Evolutionary conservation across 1,140 invertebrate genomes (phyloP).

Genomic region (Zaprionus davidi): DNA sequence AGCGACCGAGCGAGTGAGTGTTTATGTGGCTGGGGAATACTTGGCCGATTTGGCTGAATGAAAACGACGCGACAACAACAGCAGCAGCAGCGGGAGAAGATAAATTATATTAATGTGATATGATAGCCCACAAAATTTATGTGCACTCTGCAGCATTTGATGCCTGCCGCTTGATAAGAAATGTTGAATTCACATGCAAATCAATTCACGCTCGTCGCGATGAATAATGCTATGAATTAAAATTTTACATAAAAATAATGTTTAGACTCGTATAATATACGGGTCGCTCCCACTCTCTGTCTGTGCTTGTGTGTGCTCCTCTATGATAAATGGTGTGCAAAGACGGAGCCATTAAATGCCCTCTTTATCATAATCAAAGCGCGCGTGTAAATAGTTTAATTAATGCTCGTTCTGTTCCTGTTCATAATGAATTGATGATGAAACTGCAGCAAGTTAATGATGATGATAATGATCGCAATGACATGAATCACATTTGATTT

Average conservation of each 20-base stretch:
- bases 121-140: slow-evolving; percentile 70
- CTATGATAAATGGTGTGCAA: slow-evolving; percentile 47
- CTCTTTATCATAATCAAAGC: slow-evolving; percentile 51
- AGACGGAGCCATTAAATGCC: slow-evolving; percentile 52
- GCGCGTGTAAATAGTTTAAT: slow-evolving; percentile 61
- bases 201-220: slow-evolving; percentile 38
- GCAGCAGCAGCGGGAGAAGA: slow-evolving; percentile 21
- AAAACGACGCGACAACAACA: slow-evolving; percentile 1
- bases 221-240: slow-evolving; percentile 66
- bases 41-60: background rate
- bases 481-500: slow-evolving; percentile 18
- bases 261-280: slow-evolving; percentile 3
- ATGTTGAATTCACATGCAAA: slow-evolving; percentile 42
- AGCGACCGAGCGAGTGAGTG: slow-evolving; percentile 21
- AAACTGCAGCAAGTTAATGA: slow-evolving; percentile 25
- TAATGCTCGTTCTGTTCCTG: slow-evolving; percentile 40
- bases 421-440: slow-evolving; percentile 54
- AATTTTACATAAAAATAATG: slow-evolving; percentile 50
- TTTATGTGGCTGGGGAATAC: slow-evolving; percentile 7
- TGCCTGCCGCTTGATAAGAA: slow-evolving; percentile 45
- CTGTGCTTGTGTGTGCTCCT: background rate
- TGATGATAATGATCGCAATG: slow-evolving; percentile 6
- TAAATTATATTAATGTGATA: slow-evolving; percentile 80
- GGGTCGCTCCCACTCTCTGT: background rate
- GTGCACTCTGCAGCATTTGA: slow-evolving; percentile 41